Conservation (phyloP, 2,888 invertebrate genomes). For the Stenotaenia linearis region DNA sequence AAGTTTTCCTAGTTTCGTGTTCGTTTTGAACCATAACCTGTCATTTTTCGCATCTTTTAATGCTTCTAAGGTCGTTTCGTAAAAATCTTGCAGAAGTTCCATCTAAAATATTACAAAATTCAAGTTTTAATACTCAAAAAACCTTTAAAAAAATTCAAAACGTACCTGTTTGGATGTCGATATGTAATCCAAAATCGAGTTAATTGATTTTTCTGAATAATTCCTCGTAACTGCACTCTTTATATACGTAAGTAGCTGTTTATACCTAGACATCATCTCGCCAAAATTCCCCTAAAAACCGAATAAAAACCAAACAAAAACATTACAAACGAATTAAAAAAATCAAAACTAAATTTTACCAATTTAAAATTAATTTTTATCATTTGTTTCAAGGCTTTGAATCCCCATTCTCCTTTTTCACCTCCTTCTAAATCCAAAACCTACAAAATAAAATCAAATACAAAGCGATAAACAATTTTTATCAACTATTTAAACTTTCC, state of each 20-base stretch:
- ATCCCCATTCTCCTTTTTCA: slow-evolving; percentile 99
- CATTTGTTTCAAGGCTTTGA: slow-evolving; percentile 99
- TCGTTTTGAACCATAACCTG: slow-evolving; percentile 98
- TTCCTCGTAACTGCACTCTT: slow-evolving; percentile 99
- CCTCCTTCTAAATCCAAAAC: slow-evolving; percentile 94
- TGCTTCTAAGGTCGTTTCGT: slow-evolving; percentile 91
- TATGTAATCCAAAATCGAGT: slow-evolving; percentile 97
- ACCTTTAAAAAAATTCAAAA: slow-evolving; percentile 29
- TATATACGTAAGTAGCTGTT: slow-evolving; percentile 93
- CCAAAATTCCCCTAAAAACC: slow-evolving; percentile 72
- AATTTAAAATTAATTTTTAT: slow-evolving; percentile 98
- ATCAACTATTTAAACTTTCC: background rate
- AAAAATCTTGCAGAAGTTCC: slow-evolving; percentile 96
- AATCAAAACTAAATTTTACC: slow-evolving; percentile 52
- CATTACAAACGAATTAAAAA: background rate
- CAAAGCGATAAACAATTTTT: background rate
- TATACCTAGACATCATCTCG: slow-evolving; percentile 93
- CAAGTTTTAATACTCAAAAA: slow-evolving; percentile 14
- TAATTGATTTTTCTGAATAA: slow-evolving; percentile 98
- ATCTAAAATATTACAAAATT: slow-evolving; percentile 58
- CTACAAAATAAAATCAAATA: slow-evolving; percentile 55
- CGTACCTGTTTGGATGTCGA: slow-evolving; percentile 95
- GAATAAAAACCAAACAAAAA: slow-evolving; percentile 29
- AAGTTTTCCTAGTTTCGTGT: slow-evolving; percentile 95
- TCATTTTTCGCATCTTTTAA: slow-evolving; percentile 98